Evolutionary conservation across 2,888 invertebrate genomes (phyloP), one percentile per base, ranked within the genome.

Genomic region (Mantis religiosa): DNA sequence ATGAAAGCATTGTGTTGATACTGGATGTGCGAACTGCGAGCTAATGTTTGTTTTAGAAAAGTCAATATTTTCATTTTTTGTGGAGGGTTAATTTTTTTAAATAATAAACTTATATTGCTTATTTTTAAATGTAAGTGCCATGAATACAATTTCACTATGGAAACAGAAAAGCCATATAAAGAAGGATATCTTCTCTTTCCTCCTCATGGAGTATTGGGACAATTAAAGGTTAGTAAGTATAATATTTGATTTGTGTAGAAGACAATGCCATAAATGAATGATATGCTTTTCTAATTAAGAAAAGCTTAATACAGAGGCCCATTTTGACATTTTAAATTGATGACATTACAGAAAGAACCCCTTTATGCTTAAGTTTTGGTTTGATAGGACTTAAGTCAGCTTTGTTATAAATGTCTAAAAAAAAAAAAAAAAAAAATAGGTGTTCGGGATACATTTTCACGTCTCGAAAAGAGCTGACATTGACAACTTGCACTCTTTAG

Each of bases 101-200:
- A 71, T 71, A 71, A 20, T 71, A 25, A 25, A 71, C 25, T 71
- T 71, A 4, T 20, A 71, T 71, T 71, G 4, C 20, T 71, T 6
- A 71, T 20, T 20, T 71, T 20, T 15, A 71, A 71, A 71, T 71
- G 54, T 71, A 25, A 71, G 54, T 71, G 54, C 54, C 54, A 71
- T 71, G 54, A 71, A 6, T 71, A 71, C 3, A 71, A 71, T 25
- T 6, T 25, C 81, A 86, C 85, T 83, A 91, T 91, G 90, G 91
- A 92, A 88, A 89, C 89, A n/a, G 92, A 92, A 89, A 91, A 91
- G 87, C 91, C 92, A 47, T 90, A 91, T 41, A 92, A 92, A 90
- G 91, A 92, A 91, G 97, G 97, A 92, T 95, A 95, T 94, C 95
- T 97, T 92, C 94, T 96, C 92, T 95, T 97, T 93, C 97, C 97